These are phyloP conservation scores for Coenobita brevimanus DNA, from an alignment of 1,140 invertebrate genomes.

Conservation along the genomic window DNA sequence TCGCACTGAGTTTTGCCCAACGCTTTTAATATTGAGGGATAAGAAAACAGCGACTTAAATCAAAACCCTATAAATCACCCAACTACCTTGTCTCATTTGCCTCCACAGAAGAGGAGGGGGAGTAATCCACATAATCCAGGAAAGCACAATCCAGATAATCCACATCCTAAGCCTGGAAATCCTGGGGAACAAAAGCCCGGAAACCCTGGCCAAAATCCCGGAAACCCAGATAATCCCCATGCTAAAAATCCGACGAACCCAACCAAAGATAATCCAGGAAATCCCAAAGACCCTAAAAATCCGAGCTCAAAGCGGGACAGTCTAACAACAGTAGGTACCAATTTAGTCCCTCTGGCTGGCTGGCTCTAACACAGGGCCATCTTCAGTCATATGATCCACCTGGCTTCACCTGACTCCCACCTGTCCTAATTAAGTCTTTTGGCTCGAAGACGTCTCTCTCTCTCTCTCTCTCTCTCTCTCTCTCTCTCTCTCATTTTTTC, in stretches of 20 bases:
- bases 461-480: no score
- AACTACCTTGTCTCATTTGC: background rate
- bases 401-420: no score
- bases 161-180: background rate
- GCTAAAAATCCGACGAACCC: conserved; percentile 38
- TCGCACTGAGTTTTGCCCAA: no score
- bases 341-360: background rate
- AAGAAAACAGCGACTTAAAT: no score
- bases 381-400: conserved; percentile 19
- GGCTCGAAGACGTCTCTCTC: no score
- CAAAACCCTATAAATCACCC: no score
- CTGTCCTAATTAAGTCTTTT: no score
- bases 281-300: conserved; percentile 41
- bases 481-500: no score
- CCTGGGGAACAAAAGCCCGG: conserved; percentile 12
- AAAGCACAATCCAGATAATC: background rate
- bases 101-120: conserved; percentile 37
- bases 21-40: no score
- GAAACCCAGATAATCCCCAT: conserved; percentile 5
- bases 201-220: conserved; percentile 20
- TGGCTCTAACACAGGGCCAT: background rate
- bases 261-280: conserved; percentile 35
- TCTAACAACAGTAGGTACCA: conserved; percentile 36
- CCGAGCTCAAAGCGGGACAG: conserved; percentile 8
- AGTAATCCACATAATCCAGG: conserved; percentile 11